Evolutionary conservation across 2,113 vertebrate species (phyloP), one percentile per base, ranked within the genome.

Genomic region (Trochalopteron elliotii): DNA sequence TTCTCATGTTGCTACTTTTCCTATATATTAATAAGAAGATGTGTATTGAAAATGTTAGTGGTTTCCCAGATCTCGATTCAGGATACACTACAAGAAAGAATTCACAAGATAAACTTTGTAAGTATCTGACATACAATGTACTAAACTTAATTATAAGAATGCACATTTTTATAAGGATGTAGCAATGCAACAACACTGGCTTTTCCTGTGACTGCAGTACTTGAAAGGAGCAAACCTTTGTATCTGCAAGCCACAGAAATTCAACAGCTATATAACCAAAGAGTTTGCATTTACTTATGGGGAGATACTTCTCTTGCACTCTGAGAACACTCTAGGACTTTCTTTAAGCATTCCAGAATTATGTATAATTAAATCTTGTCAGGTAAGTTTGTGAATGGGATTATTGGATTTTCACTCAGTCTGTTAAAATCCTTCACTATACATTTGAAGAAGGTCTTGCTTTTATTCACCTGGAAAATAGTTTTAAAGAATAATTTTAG

Each of bases 21-120:
- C 98, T 99, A 92, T 99, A 99, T 97, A 98, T 99, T 97, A 99
- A 99, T 97, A 99, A 99, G 98, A 99, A 99, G 98, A 98, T 99
- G 98, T 98, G 98, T 70, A 98, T 99, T 76, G 99, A 99, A 97
- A 99, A 98, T 95, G 97, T 98, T 95, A 99, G 98, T 94, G 98
- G 97, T 89, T 99, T 99, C 96, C 98, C 98, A 97, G 98, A 99
- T 97, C 98, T 99, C 4, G 98, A 99, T 97, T 97, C 98, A 85
- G 98, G 98, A 95, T 99, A 98, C 96, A 98, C 96, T 94, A 98
- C 98, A 94, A 98, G 95, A 96, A 98, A 97, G 75, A 98, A 99
- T 95, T 97, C 97, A 53, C 97, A 98, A 97, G 99, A 99, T 98
- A 98, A 98, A 97, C 83, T 95, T 61, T 97, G 98, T 98, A 97